These are phyloP conservation scores for Pachycephala philippinensis DNA, from an alignment of 2,113 vertebrate species.

Conservation along the genomic window DNA sequence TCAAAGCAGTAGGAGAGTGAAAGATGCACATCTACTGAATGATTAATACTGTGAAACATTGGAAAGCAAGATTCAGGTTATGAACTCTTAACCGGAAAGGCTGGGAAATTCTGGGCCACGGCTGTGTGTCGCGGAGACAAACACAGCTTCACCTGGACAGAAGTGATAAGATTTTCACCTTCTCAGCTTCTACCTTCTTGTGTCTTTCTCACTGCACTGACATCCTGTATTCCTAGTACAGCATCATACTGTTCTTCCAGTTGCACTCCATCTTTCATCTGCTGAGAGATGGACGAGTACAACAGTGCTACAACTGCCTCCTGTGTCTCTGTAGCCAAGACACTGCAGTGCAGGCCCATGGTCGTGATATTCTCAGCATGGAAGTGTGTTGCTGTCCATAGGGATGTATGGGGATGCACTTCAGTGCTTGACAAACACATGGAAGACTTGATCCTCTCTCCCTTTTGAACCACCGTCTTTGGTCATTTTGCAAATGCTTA, in stretches of 20 bases:
- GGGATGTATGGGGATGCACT: fast-evolving
- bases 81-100: neutral
- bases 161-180: neutral
- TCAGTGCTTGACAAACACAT: neutral
- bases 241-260: neutral
- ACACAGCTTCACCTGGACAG: neutral
- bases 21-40: neutral
- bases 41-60: neutral
- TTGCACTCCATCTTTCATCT: neutral
- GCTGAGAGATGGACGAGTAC: neutral
- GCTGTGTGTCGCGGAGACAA: neutral
- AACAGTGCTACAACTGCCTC: neutral
- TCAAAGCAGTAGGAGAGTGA: neutral
- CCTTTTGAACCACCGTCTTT: neutral
- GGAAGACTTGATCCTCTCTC: neutral
- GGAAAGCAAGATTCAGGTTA: neutral
- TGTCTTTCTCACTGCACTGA: neutral
- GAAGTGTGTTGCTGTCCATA: neutral
- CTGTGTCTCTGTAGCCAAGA: neutral
- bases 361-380: neutral
- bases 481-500: neutral
- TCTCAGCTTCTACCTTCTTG: neutral
- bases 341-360: neutral
- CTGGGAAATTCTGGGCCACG: neutral
- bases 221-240: neutral